Evolutionary conservation across 2,113 vertebrate genomes (phyloP).

Genomic region (Lepisosteus oculatus): DNA sequence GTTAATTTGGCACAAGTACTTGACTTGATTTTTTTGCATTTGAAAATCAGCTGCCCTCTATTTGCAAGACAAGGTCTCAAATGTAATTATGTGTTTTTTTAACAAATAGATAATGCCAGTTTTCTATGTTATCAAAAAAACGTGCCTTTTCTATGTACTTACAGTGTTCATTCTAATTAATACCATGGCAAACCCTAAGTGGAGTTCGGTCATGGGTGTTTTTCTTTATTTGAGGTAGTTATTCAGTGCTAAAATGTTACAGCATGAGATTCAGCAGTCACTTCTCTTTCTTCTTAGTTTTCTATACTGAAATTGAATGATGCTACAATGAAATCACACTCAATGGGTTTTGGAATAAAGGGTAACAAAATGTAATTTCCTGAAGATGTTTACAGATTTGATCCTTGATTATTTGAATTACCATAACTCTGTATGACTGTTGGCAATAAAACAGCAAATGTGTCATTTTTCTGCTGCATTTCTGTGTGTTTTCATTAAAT

Average conservation of each 20-base stretch:
- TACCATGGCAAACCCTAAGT: constrained; percentile 52
- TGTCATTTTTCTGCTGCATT: constrained; percentile 29
- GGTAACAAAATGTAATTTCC: constrained; percentile 58
- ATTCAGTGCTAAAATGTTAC: constrained; percentile 63
- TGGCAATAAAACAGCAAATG: constrained; percentile 73
- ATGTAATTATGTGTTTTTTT: constrained; percentile 33
- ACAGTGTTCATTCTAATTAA: constrained; percentile 33
- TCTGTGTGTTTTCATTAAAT: not conserved
- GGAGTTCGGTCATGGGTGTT: constrained; percentile 44
- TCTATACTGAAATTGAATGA: constrained; percentile 50
- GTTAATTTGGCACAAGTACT: constrained; percentile 6
- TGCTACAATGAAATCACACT: constrained; percentile 51
- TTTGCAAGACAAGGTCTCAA: constrained; percentile 21
- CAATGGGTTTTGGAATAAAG: constrained; percentile 54
- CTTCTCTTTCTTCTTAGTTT: constrained; percentile 49
- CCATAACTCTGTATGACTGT: constrained; percentile 63
- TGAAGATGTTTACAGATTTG: constrained; percentile 65
- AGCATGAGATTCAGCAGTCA: constrained; percentile 42
- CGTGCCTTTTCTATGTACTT: constrained; percentile 59
- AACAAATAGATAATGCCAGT: constrained; percentile 12
- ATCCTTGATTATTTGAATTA: constrained; percentile 63
- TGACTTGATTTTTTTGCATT: not conserved
- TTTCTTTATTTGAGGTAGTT: constrained; percentile 56
- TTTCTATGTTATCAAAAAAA: constrained; percentile 48
- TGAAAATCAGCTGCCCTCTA: not conserved